Base-by-base conservation (phyloP, 64 coral and sea anemone species). In the Dendrophyllia cribrosa region DNA sequence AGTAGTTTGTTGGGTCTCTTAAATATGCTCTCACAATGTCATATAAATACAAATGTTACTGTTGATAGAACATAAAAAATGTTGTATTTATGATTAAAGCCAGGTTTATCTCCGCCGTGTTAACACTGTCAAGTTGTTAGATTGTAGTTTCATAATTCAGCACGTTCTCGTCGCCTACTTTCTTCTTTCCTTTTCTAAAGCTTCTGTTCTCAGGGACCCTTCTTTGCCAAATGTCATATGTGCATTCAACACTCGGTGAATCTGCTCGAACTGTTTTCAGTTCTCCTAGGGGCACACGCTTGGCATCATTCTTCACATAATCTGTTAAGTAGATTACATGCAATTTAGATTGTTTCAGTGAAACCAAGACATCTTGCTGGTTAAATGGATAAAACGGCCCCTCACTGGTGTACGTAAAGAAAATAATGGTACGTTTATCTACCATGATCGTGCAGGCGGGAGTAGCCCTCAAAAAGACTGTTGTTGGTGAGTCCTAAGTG, bases 201-300 rank as follows among this genome's bases (percentile, higher is more conserved):
- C 91, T 92, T 23, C 82, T 78, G 60, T 87, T 87, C 59, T 87
- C 66, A 24, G 91, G 91, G 23, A 77, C 84, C 78, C 91, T 72
- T 69, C 82, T 74, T 55, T 92, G 91, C 91, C 91, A 92, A 43
- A 92, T 87, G 20, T 92, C 91, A 87, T 92, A 92, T 3, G 82
- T 87, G 59, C 91, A 92, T 48, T 92, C 84, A 9, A 78, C 61
- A 51, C 65, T 87, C n/a, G 82, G 19, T n/a, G 86, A 88, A 64
- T 87, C 91, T 1, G 81, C 62, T 4, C 59, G 61, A 15, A 75
- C 16, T 66, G 67, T 74, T 85, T 79, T 82, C 14, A 92, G 79
- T 72, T 92, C 89, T 34, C 26, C 65, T 8, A 75, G 89, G 24
- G 89, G 89, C 3, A 21, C 45, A 67, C 80, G 80, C 45, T 84